Evolutionary conservation across 1,140 invertebrate genomes (phyloP).

Genomic region (Tetramorium parvispinum): DNA sequence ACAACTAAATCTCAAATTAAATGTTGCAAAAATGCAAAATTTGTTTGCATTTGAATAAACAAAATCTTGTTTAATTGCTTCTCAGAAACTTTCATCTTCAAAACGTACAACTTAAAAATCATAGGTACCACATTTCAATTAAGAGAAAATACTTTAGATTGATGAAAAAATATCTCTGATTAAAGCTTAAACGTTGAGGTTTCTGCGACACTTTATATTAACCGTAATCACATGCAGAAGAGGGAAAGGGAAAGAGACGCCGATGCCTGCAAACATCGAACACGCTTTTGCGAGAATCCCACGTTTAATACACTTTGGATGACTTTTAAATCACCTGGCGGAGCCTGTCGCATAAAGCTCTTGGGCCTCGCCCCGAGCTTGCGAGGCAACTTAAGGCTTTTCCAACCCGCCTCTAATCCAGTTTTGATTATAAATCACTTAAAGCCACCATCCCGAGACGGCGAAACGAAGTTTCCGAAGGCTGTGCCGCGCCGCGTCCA

Average conservation of each 20-base stretch:
- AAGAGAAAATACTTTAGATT: neutral
- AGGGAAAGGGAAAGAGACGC: neutral
- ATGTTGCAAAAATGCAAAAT: neutral
- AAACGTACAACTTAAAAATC: neutral
- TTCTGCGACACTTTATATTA: conserved; percentile 14
- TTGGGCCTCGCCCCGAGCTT: conserved; percentile 44
- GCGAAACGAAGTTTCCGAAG: conserved; percentile 74
- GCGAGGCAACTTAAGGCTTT: conserved; percentile 71
- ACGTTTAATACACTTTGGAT: conserved; percentile 64
- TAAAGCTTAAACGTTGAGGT: neutral
- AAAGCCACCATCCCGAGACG: conserved; percentile 70
- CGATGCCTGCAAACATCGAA: conserved; percentile 17
- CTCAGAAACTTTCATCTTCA: neutral
- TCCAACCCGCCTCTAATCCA: conserved; percentile 72
- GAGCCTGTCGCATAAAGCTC: conserved; percentile 45
- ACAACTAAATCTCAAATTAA: neutral
- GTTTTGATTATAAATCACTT: conserved; percentile 77
- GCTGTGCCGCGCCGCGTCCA: conserved; percentile 47
- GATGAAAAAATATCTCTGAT: neutral
- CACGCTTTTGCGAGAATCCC: conserved; percentile 35
- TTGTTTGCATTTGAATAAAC: neutral
- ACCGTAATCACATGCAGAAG: conserved; percentile 6
- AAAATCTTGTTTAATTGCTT: neutral
- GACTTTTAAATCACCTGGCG: conserved; percentile 70
- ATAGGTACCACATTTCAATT: neutral